phyloP scores from a whole-genome alignment of 2,888 invertebrate species.

The Drosophila merina region DNA sequence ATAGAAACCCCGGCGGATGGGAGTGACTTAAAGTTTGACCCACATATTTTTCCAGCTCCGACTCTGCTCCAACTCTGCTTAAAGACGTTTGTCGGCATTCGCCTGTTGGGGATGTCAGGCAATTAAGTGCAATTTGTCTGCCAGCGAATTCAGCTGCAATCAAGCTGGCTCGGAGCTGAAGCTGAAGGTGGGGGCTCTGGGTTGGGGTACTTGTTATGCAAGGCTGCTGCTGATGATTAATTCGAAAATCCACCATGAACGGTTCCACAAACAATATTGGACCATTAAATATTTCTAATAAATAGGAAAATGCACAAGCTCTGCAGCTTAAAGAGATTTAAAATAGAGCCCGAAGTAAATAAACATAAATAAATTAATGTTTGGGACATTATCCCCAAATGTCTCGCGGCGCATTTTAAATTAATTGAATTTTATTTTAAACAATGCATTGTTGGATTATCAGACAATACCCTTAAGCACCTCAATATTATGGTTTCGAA shows the following conservation, averaged over 20 bases:
- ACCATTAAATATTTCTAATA: constrained; percentile 12
- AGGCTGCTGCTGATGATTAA: constrained; percentile 52
- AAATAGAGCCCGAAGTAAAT: neutral
- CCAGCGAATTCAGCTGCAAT: constrained; percentile 42
- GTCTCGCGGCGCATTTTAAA: no score
- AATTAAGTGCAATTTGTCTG: constrained; percentile 68
- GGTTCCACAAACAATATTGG: constrained; percentile 13
- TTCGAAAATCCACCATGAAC: constrained; percentile 56
- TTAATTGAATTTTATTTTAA: no score
- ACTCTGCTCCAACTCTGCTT: neutral
- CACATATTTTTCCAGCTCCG: constrained; percentile 7
- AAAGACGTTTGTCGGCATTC: constrained; percentile 7
- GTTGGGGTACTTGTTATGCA: constrained; percentile 36
- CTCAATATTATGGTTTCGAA: no score
- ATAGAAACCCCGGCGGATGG: neutral
- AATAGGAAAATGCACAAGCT: no score
- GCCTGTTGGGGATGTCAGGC: constrained; percentile 52
- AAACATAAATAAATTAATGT: no score
- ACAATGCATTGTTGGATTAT: no score
- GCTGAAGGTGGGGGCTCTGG: constrained; percentile 4
- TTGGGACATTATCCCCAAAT: no score
- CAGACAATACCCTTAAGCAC: no score
- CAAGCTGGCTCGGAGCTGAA: constrained; percentile 3
- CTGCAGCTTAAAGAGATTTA: neutral
- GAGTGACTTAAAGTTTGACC: constrained; percentile 26